A percentile compares a stretch with the other conserved stretches of the same genome.
phyloP scores from a whole-genome alignment of 2,888 invertebrate genomes.

The Scelioninae gen. 1 region DNA sequence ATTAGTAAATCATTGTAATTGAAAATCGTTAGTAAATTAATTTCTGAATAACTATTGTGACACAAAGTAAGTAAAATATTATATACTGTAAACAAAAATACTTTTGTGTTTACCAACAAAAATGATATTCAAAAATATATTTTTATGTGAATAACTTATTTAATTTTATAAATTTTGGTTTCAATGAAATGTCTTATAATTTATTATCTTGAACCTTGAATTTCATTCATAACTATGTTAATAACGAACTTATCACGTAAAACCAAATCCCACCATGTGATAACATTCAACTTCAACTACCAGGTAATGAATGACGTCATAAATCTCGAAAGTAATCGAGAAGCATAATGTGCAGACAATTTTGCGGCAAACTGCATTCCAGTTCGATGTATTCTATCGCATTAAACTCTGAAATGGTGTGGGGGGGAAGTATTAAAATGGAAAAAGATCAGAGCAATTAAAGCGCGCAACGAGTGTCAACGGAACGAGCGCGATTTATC shows the following conservation, averaged over 20 bases:
- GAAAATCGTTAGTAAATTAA: no score
- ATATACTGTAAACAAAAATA: no score
- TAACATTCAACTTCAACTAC: not conserved
- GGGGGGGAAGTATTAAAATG: conserved; percentile 54
- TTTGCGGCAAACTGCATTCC: conserved; percentile 39
- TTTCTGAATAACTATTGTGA: no score
- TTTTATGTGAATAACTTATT: no score
- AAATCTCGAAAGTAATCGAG: conserved; percentile 32
- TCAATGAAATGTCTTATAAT: no score
- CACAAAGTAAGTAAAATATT: no score
- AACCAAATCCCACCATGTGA: conserved; percentile 10
- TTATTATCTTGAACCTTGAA: no score
- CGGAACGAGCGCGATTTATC: conserved; percentile 67
- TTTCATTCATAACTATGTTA: not conserved
- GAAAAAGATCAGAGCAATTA: conserved; percentile 66
- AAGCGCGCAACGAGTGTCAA: conserved; percentile 51
- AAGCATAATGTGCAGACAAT: conserved; percentile 45
- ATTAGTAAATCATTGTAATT: no score
- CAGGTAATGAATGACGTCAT: conserved; percentile 14
- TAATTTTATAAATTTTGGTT: no score
- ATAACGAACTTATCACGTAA: conserved; percentile 6
- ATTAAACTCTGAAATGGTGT: conserved; percentile 27
- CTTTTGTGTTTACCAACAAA: no score
- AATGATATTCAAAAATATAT: no score
- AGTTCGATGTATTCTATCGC: conserved; percentile 44